These are phyloP conservation scores for Drosophila albomicans DNA, from an alignment of 1,140 invertebrate species.

Conservation along the genomic window DNA sequence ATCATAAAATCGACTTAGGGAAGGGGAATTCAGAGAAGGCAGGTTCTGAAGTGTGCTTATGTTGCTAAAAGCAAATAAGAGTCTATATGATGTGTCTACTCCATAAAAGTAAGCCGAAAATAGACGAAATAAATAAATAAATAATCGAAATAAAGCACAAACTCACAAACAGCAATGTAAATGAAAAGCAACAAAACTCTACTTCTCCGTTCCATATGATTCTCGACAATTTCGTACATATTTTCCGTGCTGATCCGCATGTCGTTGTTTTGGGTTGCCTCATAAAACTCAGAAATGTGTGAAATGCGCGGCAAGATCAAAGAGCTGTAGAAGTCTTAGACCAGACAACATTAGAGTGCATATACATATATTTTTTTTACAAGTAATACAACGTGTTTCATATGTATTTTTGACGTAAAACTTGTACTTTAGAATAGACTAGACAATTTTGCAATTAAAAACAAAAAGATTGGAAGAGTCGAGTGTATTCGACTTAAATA, in stretches of 20 bases:
- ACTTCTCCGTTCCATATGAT: constrained; percentile 15
- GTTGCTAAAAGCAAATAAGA: constrained; percentile 43
- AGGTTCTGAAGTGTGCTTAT: constrained; percentile 13
- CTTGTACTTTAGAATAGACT: too few species aligned
- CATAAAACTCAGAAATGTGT: constrained; percentile 75
- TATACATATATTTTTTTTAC: neutral
- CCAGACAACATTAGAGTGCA: neutral
- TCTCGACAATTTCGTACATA: constrained; percentile 14
- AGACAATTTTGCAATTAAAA: too few species aligned
- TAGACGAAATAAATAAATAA: constrained; percentile 54
- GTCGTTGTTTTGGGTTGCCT: constrained; percentile 62
- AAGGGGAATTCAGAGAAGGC: neutral
- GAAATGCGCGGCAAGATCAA: constrained; percentile 70
- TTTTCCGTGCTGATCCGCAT: constrained; percentile 14
- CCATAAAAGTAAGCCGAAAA: constrained; percentile 40
- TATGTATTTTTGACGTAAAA: neutral
- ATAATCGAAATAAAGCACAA: constrained; percentile 29
- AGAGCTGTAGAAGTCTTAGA: constrained; percentile 2
- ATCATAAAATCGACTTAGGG: constrained; percentile 52
- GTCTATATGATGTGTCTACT: constrained; percentile 20
- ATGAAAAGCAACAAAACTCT: constrained; percentile 19
- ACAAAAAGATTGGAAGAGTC: too few species aligned
- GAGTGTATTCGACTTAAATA: too few species aligned
- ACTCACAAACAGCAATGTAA: constrained; percentile 35
- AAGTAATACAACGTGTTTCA: neutral